phyloP scores from a whole-genome alignment of 2,888 invertebrate genomes.

The Calameuta filiformis region DNA sequence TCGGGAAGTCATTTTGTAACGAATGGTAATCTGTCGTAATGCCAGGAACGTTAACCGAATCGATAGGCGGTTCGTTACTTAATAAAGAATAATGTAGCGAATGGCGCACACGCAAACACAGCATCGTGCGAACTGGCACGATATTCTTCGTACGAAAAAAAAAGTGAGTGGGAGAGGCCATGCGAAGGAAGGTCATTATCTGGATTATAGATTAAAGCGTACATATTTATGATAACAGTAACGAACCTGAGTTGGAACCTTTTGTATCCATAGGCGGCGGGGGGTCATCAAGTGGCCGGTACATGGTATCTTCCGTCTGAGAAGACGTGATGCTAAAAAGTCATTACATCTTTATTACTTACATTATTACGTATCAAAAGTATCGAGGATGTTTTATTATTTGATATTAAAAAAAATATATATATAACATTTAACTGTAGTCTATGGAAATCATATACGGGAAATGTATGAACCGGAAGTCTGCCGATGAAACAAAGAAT shows the following conservation, averaged over 20 bases:
- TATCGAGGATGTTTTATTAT: neutral
- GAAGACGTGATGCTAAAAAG: constrained; percentile 78
- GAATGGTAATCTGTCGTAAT: neutral
- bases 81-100: neutral
- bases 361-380: neutral
- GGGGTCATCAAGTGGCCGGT: constrained; percentile 90
- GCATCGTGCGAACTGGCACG: neutral
- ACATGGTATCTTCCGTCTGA: constrained; percentile 86
- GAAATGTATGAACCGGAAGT: neutral
- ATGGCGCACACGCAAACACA: neutral
- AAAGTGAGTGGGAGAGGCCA: neutral
- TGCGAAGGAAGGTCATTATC: neutral
- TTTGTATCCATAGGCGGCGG: constrained; percentile 84
- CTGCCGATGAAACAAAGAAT: neutral
- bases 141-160: neutral
- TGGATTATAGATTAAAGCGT: neutral
- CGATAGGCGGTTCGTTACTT: neutral
- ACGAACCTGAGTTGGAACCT: constrained; percentile 79
- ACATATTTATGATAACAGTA: constrained; percentile 1
- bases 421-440: neutral
- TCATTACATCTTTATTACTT: neutral
- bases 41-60: neutral
- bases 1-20: neutral
- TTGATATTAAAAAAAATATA: neutral
- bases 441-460: neutral